Conservation (phyloP, 2,113 vertebrate genomes). For the Piliocolobus tephrosceles region DNA sequence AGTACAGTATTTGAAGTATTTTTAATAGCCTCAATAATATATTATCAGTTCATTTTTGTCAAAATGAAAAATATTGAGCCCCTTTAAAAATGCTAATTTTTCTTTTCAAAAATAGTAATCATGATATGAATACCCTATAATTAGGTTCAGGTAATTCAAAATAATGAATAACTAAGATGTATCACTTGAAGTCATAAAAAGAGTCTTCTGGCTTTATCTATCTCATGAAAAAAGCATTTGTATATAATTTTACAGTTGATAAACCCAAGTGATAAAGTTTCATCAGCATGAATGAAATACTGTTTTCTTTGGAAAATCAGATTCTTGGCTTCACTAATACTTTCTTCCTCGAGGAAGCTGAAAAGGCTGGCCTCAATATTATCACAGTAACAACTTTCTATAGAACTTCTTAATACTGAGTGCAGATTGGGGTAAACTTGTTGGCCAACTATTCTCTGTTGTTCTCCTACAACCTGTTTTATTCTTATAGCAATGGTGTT, state of each 20-base stretch:
- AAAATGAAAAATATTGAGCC: not conserved
- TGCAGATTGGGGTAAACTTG: not conserved
- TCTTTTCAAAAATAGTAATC: not conserved
- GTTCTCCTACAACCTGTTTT: not conserved
- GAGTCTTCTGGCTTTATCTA: not conserved
- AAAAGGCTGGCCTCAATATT: not conserved
- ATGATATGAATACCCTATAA: not conserved
- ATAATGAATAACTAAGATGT: not conserved
- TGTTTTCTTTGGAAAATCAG: not conserved
- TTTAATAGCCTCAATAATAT: not conserved
- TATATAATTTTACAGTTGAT: not conserved
- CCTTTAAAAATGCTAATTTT: not conserved
- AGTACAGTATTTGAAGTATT: not conserved
- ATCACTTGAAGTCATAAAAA: not conserved
- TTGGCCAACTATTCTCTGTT: not conserved
- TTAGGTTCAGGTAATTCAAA: not conserved
- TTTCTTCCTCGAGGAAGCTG: not conserved
- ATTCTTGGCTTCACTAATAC: not conserved
- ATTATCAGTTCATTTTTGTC: not conserved
- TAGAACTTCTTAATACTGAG: not conserved
- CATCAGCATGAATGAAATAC: not conserved
- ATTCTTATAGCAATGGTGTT: not conserved
- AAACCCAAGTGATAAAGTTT: not conserved
- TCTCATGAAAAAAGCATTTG: not conserved
- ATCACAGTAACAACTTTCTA: too few relatives aligned